phyloP scores from a whole-genome alignment of 1,140 invertebrate species.

The Brachionus koreanus region DNA sequence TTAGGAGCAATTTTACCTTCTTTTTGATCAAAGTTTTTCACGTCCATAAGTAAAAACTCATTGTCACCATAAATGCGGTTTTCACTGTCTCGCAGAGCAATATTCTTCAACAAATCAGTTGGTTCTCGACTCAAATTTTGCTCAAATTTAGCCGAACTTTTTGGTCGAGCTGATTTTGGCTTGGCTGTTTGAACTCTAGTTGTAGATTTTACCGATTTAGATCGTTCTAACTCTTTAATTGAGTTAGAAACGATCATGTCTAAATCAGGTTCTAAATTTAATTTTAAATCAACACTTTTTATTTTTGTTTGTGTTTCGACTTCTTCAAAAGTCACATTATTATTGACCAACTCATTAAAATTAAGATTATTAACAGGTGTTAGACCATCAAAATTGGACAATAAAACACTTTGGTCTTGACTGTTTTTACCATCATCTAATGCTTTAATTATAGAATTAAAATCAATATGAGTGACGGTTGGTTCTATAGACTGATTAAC shows the following conservation, averaged over 20 bases:
- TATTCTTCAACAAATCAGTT: neutral
- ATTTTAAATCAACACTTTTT: neutral
- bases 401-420: no score
- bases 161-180: neutral
- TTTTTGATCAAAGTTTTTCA: neutral
- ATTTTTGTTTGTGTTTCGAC: neutral
- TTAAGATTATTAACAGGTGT: neutral
- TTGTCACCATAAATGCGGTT: neutral
- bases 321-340: conserved; percentile 8
- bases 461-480: neutral
- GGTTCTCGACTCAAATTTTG: conserved; percentile 11
- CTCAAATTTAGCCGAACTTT: neutral
- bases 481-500: neutral
- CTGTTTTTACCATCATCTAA: neutral
- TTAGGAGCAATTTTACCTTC: neutral
- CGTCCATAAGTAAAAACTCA: neutral
- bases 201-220: neutral
- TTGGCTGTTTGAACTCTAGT: neutral
- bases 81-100: neutral
- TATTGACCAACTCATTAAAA: neutral
- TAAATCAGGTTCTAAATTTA: neutral
- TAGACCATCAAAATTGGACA: neutral
- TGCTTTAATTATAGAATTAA: conserved; percentile 5
- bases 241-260: neutral
- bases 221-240: neutral